These are phyloP conservation scores for Todiramphus chloris DNA, from an alignment of 2,113 vertebrate species.

Conservation along the genomic window DNA sequence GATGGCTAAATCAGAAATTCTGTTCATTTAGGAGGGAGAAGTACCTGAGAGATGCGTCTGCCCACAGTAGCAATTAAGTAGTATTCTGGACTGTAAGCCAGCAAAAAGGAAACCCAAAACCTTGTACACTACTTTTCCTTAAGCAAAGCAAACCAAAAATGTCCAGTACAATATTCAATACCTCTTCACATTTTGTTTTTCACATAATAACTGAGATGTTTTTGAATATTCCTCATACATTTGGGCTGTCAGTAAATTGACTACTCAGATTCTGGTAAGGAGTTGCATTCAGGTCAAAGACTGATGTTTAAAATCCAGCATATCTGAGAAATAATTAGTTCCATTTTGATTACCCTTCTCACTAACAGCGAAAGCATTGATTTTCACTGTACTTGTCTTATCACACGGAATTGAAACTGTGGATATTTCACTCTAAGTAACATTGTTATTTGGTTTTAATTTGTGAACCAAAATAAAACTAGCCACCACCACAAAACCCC, in stretches of 20 bases:
- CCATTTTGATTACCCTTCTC: not conserved
- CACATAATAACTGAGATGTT: not conserved
- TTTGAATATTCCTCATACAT: not conserved
- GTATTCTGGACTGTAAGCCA: not conserved
- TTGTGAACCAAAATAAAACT: not conserved
- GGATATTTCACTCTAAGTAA: not conserved
- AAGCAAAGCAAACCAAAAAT: not conserved
- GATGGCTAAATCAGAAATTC: not conserved
- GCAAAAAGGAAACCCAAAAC: not conserved
- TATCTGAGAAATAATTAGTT: constrained; percentile 1
- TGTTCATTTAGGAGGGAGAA: not conserved
- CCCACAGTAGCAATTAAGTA: accelerated
- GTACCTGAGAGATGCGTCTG: not conserved
- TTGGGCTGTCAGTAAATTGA: not conserved
- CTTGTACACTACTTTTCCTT: not conserved
- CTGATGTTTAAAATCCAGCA: not conserved
- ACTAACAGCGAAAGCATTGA: not conserved
- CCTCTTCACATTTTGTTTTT: not conserved
- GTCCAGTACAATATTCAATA: not conserved
- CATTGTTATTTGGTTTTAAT: not conserved
- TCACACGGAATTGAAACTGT: not conserved
- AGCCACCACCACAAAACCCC: not conserved
- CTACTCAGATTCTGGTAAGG: not conserved
- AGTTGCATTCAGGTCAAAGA: not conserved
- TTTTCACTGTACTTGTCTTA: not conserved